Conservation (phyloP, 2,113 vertebrate species). For the Delphinus delphis region DNA sequence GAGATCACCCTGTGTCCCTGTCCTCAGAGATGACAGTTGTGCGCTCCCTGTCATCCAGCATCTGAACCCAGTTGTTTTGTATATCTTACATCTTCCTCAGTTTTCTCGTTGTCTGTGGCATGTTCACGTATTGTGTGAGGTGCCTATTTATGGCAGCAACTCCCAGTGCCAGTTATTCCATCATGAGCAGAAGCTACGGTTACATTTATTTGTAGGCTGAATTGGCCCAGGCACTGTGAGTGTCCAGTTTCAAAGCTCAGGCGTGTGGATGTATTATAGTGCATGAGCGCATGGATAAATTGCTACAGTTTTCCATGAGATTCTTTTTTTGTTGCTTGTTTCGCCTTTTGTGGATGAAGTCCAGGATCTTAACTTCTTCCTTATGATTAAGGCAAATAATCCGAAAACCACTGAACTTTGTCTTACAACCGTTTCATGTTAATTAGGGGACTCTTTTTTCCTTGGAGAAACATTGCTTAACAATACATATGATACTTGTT, state of each 20-base stretch:
- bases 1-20: neutral
- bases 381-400: neutral
- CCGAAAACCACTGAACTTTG: neutral
- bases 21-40: neutral
- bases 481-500: neutral
- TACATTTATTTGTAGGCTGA: neutral
- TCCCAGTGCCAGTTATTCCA: rapidly evolving
- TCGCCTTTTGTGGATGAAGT: neutral
- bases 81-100: neutral
- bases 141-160: neutral
- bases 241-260: neutral
- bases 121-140: neutral
- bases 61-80: neutral
- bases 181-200: neutral
- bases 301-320: neutral
- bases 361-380: neutral
- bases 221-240: too few relatives aligned
- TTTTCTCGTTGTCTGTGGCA: neutral
- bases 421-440: neutral
- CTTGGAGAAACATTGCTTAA: neutral
- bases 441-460: neutral
- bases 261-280: neutral
- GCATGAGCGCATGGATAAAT: rapidly evolving
- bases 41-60: rapidly evolving
- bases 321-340: neutral